A percentile compares a stretch with the other conserved stretches of the same genome.
These are phyloP conservation scores for Achroia grisella DNA, from an alignment of 1,140 invertebrate species.

Conservation along the genomic window DNA sequence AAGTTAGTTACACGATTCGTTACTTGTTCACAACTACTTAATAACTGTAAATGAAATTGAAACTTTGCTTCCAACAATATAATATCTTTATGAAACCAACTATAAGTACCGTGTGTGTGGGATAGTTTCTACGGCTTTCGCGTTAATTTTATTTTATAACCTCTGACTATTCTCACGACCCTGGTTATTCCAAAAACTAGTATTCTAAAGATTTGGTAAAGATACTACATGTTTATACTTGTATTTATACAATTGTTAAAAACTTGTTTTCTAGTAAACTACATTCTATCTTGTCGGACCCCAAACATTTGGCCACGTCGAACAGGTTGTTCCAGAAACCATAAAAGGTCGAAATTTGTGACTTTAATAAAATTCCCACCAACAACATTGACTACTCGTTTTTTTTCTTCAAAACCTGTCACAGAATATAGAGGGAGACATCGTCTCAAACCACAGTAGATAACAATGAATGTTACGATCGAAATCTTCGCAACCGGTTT, in stretches of 20 bases:
- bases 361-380: background rate
- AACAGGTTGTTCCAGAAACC: conserved; percentile 26
- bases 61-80: too few relatives aligned
- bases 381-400: conserved; percentile 1
- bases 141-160: conserved; percentile 5
- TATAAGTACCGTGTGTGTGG: too few relatives aligned
- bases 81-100: too few relatives aligned
- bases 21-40: too few relatives aligned
- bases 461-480: conserved; percentile 15
- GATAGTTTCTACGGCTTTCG: too few relatives aligned
- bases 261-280: conserved; percentile 33
- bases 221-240: conserved; percentile 10
- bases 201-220: conserved; percentile 1
- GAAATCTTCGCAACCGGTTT: conserved; percentile 13
- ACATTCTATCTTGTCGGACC: conserved; percentile 15
- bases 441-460: conserved; percentile 4
- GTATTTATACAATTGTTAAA: conserved; percentile 14
- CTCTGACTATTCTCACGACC: conserved; percentile 17
- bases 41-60: too few relatives aligned
- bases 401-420: conserved; percentile 32
- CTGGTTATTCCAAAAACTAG: conserved; percentile 3
- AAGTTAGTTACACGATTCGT: too few relatives aligned
- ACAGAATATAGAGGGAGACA: conserved; percentile 4
- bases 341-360: background rate
- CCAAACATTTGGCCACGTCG: conserved; percentile 10